Base-by-base conservation (phyloP, 2,113 vertebrate species). In the Pygoscelis antarcticus region DNA sequence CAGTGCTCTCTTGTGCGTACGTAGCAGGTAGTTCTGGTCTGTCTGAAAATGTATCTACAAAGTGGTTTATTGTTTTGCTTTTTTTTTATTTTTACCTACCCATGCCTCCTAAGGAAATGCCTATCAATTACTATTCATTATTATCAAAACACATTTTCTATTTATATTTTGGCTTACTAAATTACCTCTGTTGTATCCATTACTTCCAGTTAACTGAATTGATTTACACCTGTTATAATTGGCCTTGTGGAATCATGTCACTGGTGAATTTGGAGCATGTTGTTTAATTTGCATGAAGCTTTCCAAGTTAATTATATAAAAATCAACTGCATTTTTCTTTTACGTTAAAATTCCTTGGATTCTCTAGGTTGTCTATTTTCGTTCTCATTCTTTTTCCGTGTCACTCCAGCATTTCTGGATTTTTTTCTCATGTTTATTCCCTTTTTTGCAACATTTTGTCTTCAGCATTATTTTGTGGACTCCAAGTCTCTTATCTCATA, bases 1-100 rank as follows among this genome's bases (percentile, higher is more conserved):
- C 34, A 55, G 5, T 17, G 42, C 7, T 84, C 46, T 62, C 57
- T 78, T 38, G n/a, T 49, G 26, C 0, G 0, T 23, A 21, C 0
- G 1, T 19, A 92, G 17, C 6, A 79, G 18, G 40, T 23, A 71
- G 57, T 32, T 83, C 62, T 47, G 25, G 10, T 60, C 20, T 71
- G 7, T 15, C 10, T 47, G 38, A 23, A 74, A 90, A 55, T 18
- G 10, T 22, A 11, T 38, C 21, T 74, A 38, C 52, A 69, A 82
- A 49, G 12, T 47, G 14, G 9, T 69, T 84, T 52, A 29, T n/a
- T 65, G 20, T 11, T 87, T 54, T 49, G 3, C 8, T 18, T 80
- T 51, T 38, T 83, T n/a, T 18, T 17, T 3, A 17, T 21, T 83
- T 83, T 62, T 85, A 46, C 3, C 1, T 57, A 54, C 3, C 6